Evolutionary conservation across 2,888 invertebrate species (phyloP), one percentile per base, ranked within the genome.

Genomic region (Eupithecia subumbrata): DNA sequence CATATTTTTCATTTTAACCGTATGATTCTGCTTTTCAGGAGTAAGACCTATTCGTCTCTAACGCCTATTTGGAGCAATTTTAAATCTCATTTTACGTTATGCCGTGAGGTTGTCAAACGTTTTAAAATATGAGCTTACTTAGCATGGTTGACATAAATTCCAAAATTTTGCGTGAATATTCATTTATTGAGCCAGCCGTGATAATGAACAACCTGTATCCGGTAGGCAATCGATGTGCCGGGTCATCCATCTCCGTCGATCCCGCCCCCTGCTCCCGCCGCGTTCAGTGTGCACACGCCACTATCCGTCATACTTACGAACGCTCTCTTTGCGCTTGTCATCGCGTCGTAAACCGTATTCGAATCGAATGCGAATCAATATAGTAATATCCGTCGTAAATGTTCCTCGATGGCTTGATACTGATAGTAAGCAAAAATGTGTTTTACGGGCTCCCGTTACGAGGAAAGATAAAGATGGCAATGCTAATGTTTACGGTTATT

Each of bases 161-260:
- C 34, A 22, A 48, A 69, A 69, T 16, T 30, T 16, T 5, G 7
- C 30, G 30, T 63, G 5, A 30, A 63, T 63, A 63, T 63, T 63
- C 0, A 25, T 30, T 30, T 30, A 63, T 30, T 9, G 52, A 63
- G 14, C 30, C 14, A 30, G 34, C 9, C 4, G 18, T 30, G 16
- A 64, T 69, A 72, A 74, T 70, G 60, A 75, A 40, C 37, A 45
- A 64, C 72, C 75, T 69, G 71, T 60, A 78, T 75, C 75, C 68
- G 78, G 60, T 71, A 73, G 64, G 71, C 79, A 78, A 81, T 82
- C 78, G 78, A 78, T 81, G 72, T 78, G 77, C 69, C 69, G 71
- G 64, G 70, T 76, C 79, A 82, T 82, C 81, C 73, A 80, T 82
- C 76, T 71, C 71, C 52, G 73, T 34, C 68, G 25, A 60, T 4